Base-by-base conservation (phyloP, 2,888 invertebrate genomes). In the Merodon equestris region DNA sequence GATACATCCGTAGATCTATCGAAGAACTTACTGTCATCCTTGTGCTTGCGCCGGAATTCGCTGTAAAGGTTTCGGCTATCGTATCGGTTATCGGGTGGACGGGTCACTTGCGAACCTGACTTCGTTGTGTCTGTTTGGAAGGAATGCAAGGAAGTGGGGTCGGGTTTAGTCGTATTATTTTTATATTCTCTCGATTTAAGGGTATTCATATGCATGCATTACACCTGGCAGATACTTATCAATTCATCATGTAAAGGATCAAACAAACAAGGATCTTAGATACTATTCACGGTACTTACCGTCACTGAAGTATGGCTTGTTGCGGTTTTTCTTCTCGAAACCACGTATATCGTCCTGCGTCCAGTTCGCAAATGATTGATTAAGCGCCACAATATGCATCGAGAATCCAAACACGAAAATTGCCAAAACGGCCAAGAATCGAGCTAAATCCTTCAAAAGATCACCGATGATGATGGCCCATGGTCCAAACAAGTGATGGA, bases 381-480 rank as follows among this genome's bases (percentile, higher is more conserved):
- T 98, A 83, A 99, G 91, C 9, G 99, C 97, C 36, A 98, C 96
- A 83, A 97, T 95, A 85, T 96, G 96, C 93, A 99, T 96, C 1
- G 99, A 98, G 90, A 99, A 99, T 73, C 99, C 99, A 85, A 98
- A 95, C 84, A 99, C 97, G 90, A 99, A 99, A 88, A 99, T 97
- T 36, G 96, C 95, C 86, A 99, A 90, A 18, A 99, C 99, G 51
- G 99, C 98, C 81, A 99, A 92, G 89, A 99, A 99, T 86, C 97
- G 91, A n/a, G 96, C 96, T 83, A 98, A 91, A 89, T 98, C 97
- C 88, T 96, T 96, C 93, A 96, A 94, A 66, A 96, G 91, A 89
- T 96, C 96, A 17, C 98, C 96, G 86, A 99, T 99, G 88, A 99
- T 99, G 87, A 99, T 99, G 36, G 99, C 99, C 99, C 99, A 99